Evolutionary conservation across 2,888 invertebrate genomes (phyloP).

Genomic region (Tenthredo notha): DNA sequence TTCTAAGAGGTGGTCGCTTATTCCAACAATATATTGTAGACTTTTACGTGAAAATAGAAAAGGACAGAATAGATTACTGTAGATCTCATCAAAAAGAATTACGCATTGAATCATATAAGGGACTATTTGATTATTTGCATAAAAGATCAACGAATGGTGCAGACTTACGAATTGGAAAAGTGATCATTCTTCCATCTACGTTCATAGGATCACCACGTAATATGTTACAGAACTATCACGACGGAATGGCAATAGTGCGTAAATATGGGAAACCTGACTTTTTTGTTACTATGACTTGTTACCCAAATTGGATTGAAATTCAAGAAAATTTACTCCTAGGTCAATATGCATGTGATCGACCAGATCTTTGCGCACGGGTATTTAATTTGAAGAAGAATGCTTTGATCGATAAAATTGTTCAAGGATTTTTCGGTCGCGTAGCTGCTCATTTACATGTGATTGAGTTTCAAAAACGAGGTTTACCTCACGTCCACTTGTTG

Average conservation of each 20-base stretch:
- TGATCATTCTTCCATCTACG: background rate
- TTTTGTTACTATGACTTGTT: slow-evolving; percentile 1
- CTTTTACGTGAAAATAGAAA: slow-evolving; percentile 14
- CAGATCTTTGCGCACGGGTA: slow-evolving; percentile 58
- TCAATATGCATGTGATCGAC: slow-evolving; percentile 60
- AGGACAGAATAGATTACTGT: slow-evolving; percentile 15
- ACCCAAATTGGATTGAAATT: slow-evolving; percentile 2
- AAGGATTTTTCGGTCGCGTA: slow-evolving; percentile 58
- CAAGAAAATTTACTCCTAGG: background rate
- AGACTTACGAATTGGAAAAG: background rate
- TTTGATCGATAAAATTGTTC: slow-evolving; percentile 55
- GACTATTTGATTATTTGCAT: slow-evolving; percentile 2
- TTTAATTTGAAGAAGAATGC: slow-evolving; percentile 59
- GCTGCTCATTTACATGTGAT: slow-evolving; percentile 57
- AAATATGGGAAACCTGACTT: slow-evolving; percentile 18
- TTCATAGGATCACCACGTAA: slow-evolving; percentile 2
- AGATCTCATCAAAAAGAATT: slow-evolving; percentile 9
- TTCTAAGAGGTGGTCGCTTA: background rate
- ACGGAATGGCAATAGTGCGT: slow-evolving; percentile 10
- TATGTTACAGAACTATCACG: slow-evolving; percentile 13
- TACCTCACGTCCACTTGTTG: slow-evolving; percentile 61
- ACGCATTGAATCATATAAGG: slow-evolving; percentile 9
- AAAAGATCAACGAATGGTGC: background rate
- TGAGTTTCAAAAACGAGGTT: slow-evolving; percentile 62
- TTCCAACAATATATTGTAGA: background rate